A percentile compares a stretch with the other conserved stretches of the same genome.
Conservation (phyloP, 2,888 invertebrate genomes). For the Cataglyphis altisquamis region DNA sequence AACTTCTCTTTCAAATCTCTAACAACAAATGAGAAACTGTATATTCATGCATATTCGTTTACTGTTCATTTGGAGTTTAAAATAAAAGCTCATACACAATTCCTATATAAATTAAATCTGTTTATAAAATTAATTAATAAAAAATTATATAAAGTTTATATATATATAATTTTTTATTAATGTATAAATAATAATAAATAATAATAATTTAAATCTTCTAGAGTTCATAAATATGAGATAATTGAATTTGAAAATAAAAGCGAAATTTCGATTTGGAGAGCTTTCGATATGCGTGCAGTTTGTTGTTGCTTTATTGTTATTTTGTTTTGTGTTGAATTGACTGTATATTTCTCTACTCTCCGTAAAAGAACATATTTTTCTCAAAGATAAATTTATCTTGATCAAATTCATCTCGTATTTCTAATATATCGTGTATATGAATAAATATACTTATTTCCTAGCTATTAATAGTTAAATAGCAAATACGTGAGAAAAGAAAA, state of each 20-base stretch:
- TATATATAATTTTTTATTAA: no score
- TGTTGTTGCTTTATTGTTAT: neutral
- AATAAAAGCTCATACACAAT: neutral
- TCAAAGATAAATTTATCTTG: neutral
- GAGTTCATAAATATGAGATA: neutral
- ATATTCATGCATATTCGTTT: neutral
- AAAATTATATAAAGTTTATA: neutral
- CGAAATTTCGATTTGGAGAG: neutral
- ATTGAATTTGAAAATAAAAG: neutral
- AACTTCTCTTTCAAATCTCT: neutral
- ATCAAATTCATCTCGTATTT: neutral
- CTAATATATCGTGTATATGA: neutral
- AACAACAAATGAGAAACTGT: neutral
- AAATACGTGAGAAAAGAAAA: neutral
- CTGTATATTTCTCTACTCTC: neutral
- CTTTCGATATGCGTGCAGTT: neutral
- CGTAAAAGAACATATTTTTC: neutral
- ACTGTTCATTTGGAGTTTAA: neutral
- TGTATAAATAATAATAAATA: no score
- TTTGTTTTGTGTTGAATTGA: neutral
- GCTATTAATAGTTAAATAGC: slow-evolving; percentile 1
- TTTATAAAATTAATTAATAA: neutral
- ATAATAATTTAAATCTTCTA: neutral
- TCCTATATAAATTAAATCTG: neutral
- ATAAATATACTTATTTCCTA: neutral